phyloP scores from a whole-genome alignment of 2,888 invertebrate genomes.

The Brachyptera putata region DNA sequence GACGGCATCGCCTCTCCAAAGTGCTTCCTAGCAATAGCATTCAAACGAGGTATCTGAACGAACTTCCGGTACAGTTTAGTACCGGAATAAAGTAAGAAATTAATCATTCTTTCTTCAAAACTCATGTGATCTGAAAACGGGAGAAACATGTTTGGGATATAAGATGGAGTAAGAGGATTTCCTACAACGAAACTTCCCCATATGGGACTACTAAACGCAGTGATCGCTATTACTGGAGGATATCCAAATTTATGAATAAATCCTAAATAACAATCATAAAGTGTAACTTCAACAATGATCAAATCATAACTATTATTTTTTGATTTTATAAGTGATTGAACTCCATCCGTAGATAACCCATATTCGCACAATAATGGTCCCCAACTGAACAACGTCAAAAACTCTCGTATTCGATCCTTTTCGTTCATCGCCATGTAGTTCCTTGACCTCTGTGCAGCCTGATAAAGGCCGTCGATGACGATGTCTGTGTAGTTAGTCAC shows the following conservation, averaged over 20 bases:
- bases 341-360: conserved; percentile 9
- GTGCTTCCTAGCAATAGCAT: conserved; percentile 27
- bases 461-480: conserved; percentile 27
- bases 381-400: background rate
- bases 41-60: conserved; percentile 19
- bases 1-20: conserved; percentile 33
- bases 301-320: conserved; percentile 25
- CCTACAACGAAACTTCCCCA: conserved; percentile 24
- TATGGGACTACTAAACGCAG: conserved; percentile 28
- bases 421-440: background rate
- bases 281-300: conserved; percentile 24
- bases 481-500: conserved; percentile 26
- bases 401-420: background rate
- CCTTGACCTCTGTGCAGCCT: background rate
- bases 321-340: conserved; percentile 2
- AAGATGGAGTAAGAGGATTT: conserved; percentile 26
- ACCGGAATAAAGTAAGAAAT: conserved; percentile 20
- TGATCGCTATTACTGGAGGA: conserved; percentile 30
- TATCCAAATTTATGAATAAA: conserved; percentile 21
- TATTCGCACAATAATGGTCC: conserved; percentile 10
- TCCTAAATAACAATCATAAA: conserved; percentile 25
- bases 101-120: conserved; percentile 27
- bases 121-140: conserved; percentile 28
- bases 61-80: background rate
- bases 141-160: conserved; percentile 16